Conservation (phyloP, 2,113 vertebrate species). For the Neopipo cinnamomea region DNA sequence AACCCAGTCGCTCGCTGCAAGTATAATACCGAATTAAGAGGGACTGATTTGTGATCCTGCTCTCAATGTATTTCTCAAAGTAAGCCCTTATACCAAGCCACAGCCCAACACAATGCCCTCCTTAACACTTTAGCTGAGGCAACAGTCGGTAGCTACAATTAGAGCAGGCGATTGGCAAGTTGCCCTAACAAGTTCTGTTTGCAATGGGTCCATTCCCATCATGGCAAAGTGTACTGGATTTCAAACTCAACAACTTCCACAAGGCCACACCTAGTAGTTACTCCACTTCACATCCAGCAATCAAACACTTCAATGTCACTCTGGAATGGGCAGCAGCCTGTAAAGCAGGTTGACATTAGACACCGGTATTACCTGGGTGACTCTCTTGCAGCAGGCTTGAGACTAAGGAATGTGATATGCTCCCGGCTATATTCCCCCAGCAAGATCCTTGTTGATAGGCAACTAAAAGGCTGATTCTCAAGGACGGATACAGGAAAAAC, state of each 20-base stretch:
- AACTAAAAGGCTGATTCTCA: neutral
- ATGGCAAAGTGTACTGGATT: neutral
- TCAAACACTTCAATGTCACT: slow-evolving; percentile 15
- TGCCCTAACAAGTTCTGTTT: neutral
- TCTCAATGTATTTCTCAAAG: neutral
- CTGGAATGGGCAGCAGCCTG: slow-evolving; percentile 22
- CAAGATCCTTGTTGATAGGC: neutral
- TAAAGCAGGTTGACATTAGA: slow-evolving; percentile 21
- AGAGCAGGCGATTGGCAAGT: neutral
- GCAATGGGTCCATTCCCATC: slow-evolving; percentile 2
- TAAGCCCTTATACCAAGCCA: neutral
- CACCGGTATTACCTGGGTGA: neutral
- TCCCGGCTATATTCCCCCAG: neutral
- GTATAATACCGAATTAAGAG: neutral
- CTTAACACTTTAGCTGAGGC: neutral
- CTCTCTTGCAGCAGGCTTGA: neutral
- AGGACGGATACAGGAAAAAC: neutral
- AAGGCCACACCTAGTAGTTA: neutral
- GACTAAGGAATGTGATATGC: neutral
- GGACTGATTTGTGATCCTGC: neutral
- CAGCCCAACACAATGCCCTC: neutral
- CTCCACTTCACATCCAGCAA: neutral
- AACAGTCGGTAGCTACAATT: neutral
- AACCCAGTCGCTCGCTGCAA: neutral
- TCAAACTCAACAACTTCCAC: neutral